Percentiles rank a stretch among this genome's conserved stretches.
phyloP scores from a whole-genome alignment of 2,113 vertebrate genomes.

The Macroglossus sobrinus region DNA sequence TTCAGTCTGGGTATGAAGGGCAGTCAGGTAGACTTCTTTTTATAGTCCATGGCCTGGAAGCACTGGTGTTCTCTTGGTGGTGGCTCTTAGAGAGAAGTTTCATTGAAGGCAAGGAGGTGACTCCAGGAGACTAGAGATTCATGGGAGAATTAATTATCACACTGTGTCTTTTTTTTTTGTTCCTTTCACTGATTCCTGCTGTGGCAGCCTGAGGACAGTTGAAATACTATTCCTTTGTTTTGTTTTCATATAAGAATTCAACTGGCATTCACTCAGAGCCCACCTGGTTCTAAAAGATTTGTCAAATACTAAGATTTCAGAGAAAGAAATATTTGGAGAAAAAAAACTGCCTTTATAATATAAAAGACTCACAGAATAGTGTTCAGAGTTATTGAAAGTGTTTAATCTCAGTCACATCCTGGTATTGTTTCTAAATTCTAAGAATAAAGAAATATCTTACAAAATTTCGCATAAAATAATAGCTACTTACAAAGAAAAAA shows the following conservation, averaged over 20 bases:
- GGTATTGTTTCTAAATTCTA: slow-evolving; percentile 9
- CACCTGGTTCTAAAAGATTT: neutral
- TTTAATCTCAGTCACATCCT: neutral
- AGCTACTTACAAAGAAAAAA: neutral
- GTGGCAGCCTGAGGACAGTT: neutral
- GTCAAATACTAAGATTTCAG: neutral
- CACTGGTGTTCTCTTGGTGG: too few relatives aligned
- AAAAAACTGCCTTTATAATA: neutral
- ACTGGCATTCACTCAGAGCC: neutral
- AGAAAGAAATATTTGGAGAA: neutral
- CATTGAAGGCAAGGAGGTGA: neutral
- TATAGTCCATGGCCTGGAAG: neutral
- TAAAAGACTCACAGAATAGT: neutral
- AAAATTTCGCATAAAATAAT: neutral
- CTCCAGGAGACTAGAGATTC: neutral
- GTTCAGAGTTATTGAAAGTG: neutral
- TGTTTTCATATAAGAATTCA: neutral
- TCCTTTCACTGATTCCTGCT: neutral
- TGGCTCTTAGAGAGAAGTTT: neutral
- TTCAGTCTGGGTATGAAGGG: neutral
- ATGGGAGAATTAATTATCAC: neutral
- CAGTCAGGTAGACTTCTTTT: neutral
- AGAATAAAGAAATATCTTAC: neutral
- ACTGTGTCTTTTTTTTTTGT: neutral
- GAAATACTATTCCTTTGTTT: neutral